Percentiles rank a stretch among this genome's conserved stretches.
Evolutionary conservation across 2,888 invertebrate genomes (phyloP).

Genomic region (Poecilobothrus nobilitatus): DNA sequence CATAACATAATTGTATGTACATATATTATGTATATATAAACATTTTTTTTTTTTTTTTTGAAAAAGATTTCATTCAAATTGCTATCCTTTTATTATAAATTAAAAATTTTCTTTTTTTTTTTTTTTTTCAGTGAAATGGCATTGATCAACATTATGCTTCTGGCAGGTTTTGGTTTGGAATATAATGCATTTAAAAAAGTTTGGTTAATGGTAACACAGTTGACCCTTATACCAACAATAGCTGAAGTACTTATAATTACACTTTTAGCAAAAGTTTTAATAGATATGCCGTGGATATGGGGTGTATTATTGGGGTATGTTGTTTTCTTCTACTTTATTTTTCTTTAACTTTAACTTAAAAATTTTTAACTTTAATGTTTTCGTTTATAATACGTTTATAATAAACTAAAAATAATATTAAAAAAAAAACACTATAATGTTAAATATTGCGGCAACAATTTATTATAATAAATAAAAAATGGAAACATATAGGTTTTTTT

Average conservation of each 20-base stretch:
- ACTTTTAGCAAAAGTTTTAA: slow-evolving; percentile 47
- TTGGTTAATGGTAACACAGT: slow-evolving; percentile 47
- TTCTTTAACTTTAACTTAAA: too few relatives aligned
- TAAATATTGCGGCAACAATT: too few relatives aligned
- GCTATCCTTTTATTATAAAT: background rate
- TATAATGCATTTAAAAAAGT: slow-evolving; percentile 49
- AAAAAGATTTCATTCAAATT: background rate
- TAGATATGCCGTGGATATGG: slow-evolving; percentile 56
- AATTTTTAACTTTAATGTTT: too few relatives aligned
- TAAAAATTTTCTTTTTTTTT: too few relatives aligned
- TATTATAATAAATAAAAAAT: too few relatives aligned
- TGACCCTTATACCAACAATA: slow-evolving; percentile 53
- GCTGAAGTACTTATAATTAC: slow-evolving; percentile 49
- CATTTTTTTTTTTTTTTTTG: too few relatives aligned
- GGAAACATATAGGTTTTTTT: too few relatives aligned
- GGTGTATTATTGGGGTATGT: slow-evolving; percentile 48
- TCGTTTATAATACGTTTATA: too few relatives aligned
- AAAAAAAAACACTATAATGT: too few relatives aligned
- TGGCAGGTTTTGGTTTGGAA: slow-evolving; percentile 58
- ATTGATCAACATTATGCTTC: slow-evolving; percentile 54
- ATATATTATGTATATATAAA: too few relatives aligned
- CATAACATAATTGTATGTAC: too few relatives aligned
- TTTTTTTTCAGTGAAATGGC: slow-evolving; percentile 49
- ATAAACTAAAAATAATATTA: too few relatives aligned
- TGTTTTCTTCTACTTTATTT: background rate